Evolutionary conservation across 2,113 vertebrate species (phyloP).

Genomic region (Dasypus novemcinctus): DNA sequence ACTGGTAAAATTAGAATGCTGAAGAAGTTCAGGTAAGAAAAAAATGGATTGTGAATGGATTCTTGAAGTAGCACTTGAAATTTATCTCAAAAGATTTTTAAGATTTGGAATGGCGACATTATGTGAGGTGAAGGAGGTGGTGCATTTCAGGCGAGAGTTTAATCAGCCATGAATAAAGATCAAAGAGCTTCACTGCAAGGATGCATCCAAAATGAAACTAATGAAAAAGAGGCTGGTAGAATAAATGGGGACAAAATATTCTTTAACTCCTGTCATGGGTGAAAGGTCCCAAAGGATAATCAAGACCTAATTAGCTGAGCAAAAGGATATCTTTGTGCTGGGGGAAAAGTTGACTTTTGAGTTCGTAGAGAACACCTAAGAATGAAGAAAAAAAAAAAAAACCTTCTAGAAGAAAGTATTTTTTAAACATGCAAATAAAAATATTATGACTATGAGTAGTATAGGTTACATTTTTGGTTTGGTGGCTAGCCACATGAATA

Average conservation of each 20-base stretch:
- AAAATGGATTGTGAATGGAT: not conserved
- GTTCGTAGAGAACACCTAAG: not conserved
- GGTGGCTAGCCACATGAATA: not conserved
- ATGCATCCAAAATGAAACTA: constrained; percentile 59
- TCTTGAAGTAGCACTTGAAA: not conserved
- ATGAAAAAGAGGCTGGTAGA: constrained; percentile 9
- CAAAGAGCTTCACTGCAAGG: not conserved
- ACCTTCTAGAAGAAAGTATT: not conserved
- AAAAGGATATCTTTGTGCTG: constrained; percentile 4
- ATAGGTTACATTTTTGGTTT: not conserved
- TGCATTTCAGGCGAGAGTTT: constrained; percentile 8
- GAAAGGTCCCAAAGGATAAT: constrained; percentile 24
- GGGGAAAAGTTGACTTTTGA: not conserved
- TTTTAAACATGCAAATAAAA: not conserved
- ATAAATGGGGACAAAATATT: constrained; percentile 57
- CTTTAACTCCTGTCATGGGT: constrained; percentile 42
- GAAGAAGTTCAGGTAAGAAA: not conserved
- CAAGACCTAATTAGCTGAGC: constrained; percentile 19
- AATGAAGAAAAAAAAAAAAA: too few species aligned
- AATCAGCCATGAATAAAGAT: constrained; percentile 58
- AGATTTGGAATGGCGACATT: not conserved
- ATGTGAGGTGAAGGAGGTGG: too few species aligned
- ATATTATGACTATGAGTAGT: not conserved
- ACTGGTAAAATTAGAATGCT: not conserved
- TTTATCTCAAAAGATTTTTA: not conserved